Percentiles rank a stretch among this genome's conserved stretches.
These are phyloP conservation scores for Chaetodon trifasciatus DNA, from an alignment of 2,797 vertebrate species.

Conservation along the genomic window DNA sequence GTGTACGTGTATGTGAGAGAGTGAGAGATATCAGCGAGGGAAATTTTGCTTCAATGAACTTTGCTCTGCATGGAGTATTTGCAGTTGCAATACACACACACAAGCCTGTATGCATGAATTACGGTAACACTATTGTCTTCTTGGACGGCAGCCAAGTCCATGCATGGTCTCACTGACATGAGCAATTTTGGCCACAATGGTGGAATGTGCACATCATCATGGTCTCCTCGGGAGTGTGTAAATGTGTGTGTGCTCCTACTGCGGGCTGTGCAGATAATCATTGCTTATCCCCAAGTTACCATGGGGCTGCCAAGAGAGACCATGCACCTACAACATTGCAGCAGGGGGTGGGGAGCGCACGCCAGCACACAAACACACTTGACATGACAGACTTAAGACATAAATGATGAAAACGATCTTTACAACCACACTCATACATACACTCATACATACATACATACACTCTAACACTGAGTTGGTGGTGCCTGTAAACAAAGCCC, in stretches of 20 bases:
- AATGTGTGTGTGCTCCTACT: constrained; percentile 8
- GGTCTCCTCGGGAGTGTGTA: constrained; percentile 37
- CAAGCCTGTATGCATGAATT: constrained; percentile 20
- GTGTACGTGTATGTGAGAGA: constrained; percentile 25
- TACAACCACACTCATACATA: constrained; percentile 4
- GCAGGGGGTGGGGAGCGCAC: constrained; percentile 7
- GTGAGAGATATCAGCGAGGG: constrained; percentile 41
- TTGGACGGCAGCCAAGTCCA: constrained; percentile 40
- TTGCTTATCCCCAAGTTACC: constrained; percentile 53
- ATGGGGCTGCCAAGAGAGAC: constrained; percentile 53
- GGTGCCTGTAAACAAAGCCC: constrained; percentile 63
- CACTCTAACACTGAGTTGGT: constrained; percentile 30
- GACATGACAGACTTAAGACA: constrained; percentile 41
- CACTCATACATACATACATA: neutral
- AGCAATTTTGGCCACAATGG: constrained; percentile 37
- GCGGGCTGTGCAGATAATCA: constrained; percentile 61
- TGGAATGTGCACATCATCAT: constrained; percentile 48
- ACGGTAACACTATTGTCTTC: constrained; percentile 29
- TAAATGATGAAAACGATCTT: constrained; percentile 33
- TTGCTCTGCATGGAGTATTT: constrained; percentile 31
- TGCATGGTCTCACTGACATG: constrained; percentile 31
- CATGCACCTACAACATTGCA: constrained; percentile 38
- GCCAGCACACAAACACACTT: constrained; percentile 18
- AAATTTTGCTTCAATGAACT: constrained; percentile 61
- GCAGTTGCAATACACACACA: constrained; percentile 4